A percentile compares a stretch with the other conserved stretches of the same genome.
phyloP scores from a whole-genome alignment of 2,797 vertebrate species.

The Leontocebus nigricollis region DNA sequence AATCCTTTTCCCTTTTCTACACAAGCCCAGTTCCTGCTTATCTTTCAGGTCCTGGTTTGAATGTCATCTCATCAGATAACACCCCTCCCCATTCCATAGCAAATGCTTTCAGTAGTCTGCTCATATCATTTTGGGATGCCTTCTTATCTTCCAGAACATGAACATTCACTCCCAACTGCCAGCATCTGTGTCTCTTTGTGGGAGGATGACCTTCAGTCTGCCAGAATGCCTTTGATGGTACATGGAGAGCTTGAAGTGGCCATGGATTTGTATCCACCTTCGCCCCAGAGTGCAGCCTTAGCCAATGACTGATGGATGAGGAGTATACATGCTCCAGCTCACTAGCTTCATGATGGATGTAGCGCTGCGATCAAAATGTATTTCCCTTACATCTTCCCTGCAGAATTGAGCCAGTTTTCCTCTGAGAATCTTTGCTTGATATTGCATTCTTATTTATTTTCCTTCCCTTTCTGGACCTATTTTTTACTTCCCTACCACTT shows the following conservation, averaged over 20 bases:
- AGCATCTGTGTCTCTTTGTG: not conserved
- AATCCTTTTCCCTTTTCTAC: not conserved
- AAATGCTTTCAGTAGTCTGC: not conserved
- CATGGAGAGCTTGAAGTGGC: not conserved
- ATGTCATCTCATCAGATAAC: not conserved
- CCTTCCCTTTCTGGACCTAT: not conserved
- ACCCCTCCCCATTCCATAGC: accelerated
- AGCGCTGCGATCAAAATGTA: not conserved
- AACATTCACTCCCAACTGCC: not conserved
- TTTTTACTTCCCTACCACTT: not conserved
- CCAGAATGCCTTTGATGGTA: not conserved
- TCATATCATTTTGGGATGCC: not conserved
- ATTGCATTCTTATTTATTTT: not conserved
- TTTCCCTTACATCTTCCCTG: not conserved
- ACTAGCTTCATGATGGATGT: not conserved
- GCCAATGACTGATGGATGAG: not conserved
- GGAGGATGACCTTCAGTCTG: not conserved
- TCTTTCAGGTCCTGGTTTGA: not conserved
- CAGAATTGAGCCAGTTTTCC: too few species aligned
- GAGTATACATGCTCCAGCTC: not conserved
- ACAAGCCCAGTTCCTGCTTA: not conserved
- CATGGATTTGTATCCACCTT: not conserved
- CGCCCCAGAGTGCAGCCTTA: not conserved
- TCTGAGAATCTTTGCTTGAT: not conserved
- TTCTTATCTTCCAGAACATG: not conserved